These are phyloP conservation scores for Polyommatus icarus DNA, from an alignment of 2,888 invertebrate genomes.

Conservation along the genomic window DNA sequence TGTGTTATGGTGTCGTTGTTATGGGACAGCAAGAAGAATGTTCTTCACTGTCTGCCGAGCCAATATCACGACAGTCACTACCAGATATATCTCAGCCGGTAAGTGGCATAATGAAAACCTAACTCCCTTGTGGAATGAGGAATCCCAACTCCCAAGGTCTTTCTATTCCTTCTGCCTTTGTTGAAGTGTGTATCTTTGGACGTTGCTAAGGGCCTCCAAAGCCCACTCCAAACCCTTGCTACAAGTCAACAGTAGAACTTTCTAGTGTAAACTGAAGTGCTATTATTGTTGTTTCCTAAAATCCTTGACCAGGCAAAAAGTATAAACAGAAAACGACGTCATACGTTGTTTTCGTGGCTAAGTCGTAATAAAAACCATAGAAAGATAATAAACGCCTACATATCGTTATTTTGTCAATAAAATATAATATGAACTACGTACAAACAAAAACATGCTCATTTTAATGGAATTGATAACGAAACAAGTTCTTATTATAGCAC, in stretches of 20 bases:
- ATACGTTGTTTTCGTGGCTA: background rate
- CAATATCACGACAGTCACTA: conserved; percentile 69
- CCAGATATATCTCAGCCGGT: conserved; percentile 81
- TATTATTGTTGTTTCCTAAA: background rate
- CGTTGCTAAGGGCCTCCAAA: conserved; percentile 1
- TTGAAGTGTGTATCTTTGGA: background rate
- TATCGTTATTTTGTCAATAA: background rate
- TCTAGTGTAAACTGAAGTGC: background rate
- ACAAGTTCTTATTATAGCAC: background rate
- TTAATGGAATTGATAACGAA: background rate
- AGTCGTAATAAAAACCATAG: background rate
- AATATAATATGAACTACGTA: background rate
- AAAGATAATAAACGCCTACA: background rate
- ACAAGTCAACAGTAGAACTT: background rate
- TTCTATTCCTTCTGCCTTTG: background rate
- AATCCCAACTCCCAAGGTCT: background rate
- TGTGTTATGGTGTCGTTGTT: conserved; percentile 83
- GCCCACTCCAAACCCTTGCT: background rate
- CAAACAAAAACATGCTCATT: background rate
- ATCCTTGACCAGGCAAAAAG: background rate
- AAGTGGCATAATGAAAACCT: conserved; percentile 48
- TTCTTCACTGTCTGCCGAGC: conserved; percentile 76
- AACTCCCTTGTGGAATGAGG: background rate
- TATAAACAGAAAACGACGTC: background rate
- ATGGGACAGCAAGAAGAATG: conserved; percentile 82